Percentiles rank a stretch among this genome's conserved stretches.
phyloP scores from a whole-genome alignment of 2,797 vertebrate species.

The Falco columbarius region DNA sequence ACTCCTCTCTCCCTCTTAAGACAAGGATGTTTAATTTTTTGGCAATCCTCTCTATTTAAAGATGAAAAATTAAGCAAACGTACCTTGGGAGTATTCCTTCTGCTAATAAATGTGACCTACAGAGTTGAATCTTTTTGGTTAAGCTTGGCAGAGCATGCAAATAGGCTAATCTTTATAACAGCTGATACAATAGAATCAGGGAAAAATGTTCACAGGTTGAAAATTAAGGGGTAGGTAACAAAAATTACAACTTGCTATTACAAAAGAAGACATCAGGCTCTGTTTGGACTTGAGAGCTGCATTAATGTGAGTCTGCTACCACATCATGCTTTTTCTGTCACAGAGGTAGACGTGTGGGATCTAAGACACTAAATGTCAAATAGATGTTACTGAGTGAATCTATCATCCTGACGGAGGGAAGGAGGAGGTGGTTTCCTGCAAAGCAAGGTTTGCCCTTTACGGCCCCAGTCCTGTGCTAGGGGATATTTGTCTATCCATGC shows the following conservation, averaged over 20 bases:
- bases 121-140: neutral
- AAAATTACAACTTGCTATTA: conserved; percentile 46
- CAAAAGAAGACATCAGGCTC: conserved; percentile 14
- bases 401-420: neutral
- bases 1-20: neutral
- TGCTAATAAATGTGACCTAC: conserved; percentile 26
- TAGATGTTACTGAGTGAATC: rapidly evolving
- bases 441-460: neutral
- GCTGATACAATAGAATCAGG: neutral
- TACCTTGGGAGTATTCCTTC: neutral
- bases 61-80: conserved; percentile 3
- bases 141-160: neutral
- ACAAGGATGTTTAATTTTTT: neutral
- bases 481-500: neutral
- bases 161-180: conserved; percentile 10
- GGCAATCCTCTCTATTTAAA: neutral
- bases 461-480: neutral
- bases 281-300: conserved; percentile 3
- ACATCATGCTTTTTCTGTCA: neutral
- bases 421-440: neutral
- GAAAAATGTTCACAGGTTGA: neutral
- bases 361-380: neutral
- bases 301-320: neutral
- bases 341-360: neutral
- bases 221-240: conserved; percentile 35